phyloP scores from a whole-genome alignment of 1,140 invertebrate genomes.

The Apocrypta bakeri region DNA sequence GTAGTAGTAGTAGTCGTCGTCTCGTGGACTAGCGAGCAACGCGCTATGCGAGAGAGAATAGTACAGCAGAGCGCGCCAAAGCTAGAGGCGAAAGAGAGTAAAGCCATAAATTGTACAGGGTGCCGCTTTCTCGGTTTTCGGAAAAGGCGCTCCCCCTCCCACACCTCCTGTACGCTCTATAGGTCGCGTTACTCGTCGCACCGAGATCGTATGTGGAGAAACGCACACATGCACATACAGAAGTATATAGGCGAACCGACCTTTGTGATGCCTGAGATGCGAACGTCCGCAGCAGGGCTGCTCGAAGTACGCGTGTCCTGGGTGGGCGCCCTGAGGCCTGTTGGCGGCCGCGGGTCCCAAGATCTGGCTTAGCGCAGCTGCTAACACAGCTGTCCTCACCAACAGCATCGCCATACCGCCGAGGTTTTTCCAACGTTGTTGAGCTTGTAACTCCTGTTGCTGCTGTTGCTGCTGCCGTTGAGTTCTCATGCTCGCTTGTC shows the following conservation, averaged over 20 bases:
- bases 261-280: slow-evolving; percentile 73
- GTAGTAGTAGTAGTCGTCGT: too few species aligned
- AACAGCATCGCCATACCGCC: neutral
- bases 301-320: slow-evolving; percentile 73
- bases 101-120: neutral
- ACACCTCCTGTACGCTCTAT: too few species aligned
- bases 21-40: too few species aligned
- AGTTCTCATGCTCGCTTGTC: neutral
- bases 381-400: slow-evolving; percentile 65
- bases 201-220: neutral
- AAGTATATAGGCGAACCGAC: too few species aligned
- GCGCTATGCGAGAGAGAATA: too few species aligned
- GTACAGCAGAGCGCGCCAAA: neutral
- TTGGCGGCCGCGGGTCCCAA: slow-evolving; percentile 62
- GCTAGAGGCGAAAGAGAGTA: neutral
- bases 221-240: neutral
- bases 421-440: neutral
- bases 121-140: neutral
- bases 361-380: slow-evolving; percentile 69
- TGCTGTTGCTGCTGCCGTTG: too few species aligned
- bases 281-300: slow-evolving; percentile 72
- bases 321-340: slow-evolving; percentile 69
- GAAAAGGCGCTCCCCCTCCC: neutral
- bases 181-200: too few species aligned
- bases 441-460: too few species aligned